A percentile compares a stretch with the other conserved stretches of the same genome.
Conservation (phyloP, 2,113 vertebrate genomes). For the Tichodroma muraria region DNA sequence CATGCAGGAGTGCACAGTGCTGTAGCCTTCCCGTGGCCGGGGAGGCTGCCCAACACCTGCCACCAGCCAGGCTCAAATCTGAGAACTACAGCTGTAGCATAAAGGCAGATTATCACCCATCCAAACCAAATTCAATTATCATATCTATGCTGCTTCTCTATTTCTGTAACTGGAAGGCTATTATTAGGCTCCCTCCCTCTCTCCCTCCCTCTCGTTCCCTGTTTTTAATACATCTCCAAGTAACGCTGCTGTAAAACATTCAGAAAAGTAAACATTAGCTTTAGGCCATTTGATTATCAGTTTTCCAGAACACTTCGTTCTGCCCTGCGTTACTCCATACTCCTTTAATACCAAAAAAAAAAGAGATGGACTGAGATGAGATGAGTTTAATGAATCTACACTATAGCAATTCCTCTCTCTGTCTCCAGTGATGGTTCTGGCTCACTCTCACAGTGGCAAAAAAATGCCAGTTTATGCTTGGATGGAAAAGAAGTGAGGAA, state of each 20-base stretch:
- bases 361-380: conserved; percentile 46
- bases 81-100: conserved; percentile 78
- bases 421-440: neutral
- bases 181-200: conserved; percentile 71
- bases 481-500: neutral
- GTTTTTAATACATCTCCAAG: conserved; percentile 69
- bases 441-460: neutral
- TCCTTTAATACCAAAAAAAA: conserved; percentile 57
- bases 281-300: conserved; percentile 74
- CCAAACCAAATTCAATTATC: conserved; percentile 78
- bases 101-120: conserved; percentile 74
- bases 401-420: neutral
- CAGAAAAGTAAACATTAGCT: conserved; percentile 76
- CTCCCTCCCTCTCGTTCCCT: conserved; percentile 43
- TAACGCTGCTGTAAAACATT: conserved; percentile 74
- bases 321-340: conserved; percentile 65
- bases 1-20: accelerated
- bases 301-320: conserved; percentile 73
- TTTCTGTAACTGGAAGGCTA: conserved; percentile 75
- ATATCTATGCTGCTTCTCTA: conserved; percentile 72
- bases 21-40: neutral
- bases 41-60: conserved; percentile 50
- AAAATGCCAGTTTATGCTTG: neutral
- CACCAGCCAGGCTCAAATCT: conserved; percentile 63
- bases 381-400: conserved; percentile 34